Percentiles rank a stretch among this genome's conserved stretches.
Evolutionary conservation across 2,113 vertebrate genomes (phyloP).

Genomic region (Trematomus loennbergii): DNA sequence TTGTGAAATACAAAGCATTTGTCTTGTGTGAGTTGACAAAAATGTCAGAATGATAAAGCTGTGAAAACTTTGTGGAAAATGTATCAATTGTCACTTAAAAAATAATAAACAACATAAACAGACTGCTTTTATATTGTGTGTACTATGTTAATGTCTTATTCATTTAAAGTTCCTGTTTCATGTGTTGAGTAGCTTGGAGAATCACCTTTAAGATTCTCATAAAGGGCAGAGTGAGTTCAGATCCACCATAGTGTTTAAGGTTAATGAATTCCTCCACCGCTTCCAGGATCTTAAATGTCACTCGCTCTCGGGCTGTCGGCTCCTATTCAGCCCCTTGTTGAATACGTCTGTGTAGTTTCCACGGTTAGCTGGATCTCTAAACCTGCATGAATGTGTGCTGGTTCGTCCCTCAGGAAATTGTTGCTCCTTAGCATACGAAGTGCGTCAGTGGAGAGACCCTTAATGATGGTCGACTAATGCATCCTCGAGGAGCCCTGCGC

Average conservation of each 20-base stretch:
- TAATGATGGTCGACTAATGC: slow-evolving; percentile 49
- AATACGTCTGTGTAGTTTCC: slow-evolving; percentile 1
- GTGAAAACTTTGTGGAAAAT: neutral
- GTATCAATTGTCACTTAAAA: neutral
- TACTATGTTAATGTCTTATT: neutral
- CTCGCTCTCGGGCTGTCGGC: slow-evolving; percentile 1
- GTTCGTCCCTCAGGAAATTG: neutral
- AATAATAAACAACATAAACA: slow-evolving; percentile 19
- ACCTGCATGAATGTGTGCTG: slow-evolving; percentile 10
- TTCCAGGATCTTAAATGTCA: slow-evolving; percentile 50
- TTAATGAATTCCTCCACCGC: slow-evolving; percentile 50
- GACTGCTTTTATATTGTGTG: neutral
- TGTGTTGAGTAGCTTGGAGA: neutral
- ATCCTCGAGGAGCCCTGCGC: neutral
- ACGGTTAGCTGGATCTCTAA: neutral
- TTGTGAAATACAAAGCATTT: slow-evolving; percentile 10
- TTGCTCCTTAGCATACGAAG: slow-evolving; percentile 61
- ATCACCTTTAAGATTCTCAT: slow-evolving; percentile 20
- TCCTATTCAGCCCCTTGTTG: neutral
- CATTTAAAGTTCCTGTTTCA: neutral
- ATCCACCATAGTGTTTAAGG: slow-evolving; percentile 16
- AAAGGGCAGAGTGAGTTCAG: neutral
- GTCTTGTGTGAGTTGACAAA: neutral
- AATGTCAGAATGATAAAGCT: neutral
- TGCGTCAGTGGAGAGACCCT: slow-evolving; percentile 41